Conservation (phyloP, 2,888 invertebrate genomes). For the Lepetodrilus schrolli region DNA sequence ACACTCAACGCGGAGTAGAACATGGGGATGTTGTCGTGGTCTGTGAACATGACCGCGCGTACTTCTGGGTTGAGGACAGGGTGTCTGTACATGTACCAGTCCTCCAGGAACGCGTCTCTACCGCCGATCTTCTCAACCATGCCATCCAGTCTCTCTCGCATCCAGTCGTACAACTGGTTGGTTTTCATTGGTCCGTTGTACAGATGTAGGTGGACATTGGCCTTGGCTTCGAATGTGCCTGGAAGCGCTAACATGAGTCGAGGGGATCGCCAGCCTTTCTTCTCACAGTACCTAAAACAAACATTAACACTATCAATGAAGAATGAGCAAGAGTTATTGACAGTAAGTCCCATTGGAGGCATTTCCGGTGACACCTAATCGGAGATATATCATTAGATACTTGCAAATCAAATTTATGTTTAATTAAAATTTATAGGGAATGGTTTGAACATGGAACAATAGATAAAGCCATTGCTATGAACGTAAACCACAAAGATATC, state of each 20-base stretch:
- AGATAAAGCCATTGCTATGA: too few species aligned
- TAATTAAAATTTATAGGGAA: not conserved
- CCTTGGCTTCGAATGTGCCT: constrained; percentile 76
- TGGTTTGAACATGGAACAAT: not conserved
- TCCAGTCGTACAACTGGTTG: constrained; percentile 76
- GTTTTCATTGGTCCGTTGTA: constrained; percentile 69
- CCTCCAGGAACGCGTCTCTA: constrained; percentile 65
- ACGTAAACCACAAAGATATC: too few species aligned
- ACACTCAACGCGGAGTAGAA: constrained; percentile 78
- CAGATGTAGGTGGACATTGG: constrained; percentile 75
- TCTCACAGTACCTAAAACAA: constrained; percentile 75
- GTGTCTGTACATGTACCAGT: constrained; percentile 70
- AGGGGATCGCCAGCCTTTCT: constrained; percentile 76
- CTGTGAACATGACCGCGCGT: constrained; percentile 76
- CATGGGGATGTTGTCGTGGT: constrained; percentile 76
- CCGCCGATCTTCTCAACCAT: constrained; percentile 73
- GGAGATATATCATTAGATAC: too few species aligned
- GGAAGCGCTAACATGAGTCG: constrained; percentile 77
- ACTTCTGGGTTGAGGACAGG: constrained; percentile 60
- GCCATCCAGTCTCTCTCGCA: constrained; percentile 75
- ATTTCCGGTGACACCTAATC: too few species aligned
- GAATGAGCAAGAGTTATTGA: not conserved
- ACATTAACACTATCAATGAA: too few species aligned
- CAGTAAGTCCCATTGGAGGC: not conserved
- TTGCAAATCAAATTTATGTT: not conserved